Evolutionary conservation across 1,140 invertebrate genomes (phyloP), one percentile per base, ranked within the genome.

Genomic region (Cherax quadricarinatus): DNA sequence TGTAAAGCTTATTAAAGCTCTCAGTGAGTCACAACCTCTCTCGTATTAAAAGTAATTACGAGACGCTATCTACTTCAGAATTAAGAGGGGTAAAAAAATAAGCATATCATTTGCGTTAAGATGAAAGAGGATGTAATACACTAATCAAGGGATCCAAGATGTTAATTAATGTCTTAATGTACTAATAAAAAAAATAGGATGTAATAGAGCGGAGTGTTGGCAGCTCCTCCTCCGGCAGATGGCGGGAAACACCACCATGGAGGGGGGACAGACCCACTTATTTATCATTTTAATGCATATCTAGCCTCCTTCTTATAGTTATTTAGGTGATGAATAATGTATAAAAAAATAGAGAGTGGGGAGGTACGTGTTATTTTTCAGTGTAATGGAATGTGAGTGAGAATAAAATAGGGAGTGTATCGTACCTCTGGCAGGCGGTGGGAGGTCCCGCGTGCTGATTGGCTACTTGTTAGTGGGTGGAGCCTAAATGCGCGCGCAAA

Each of bases 401-500:
- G 30, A 75, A 75, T 75, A 30, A 9, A 57, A 14, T 14, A 57
- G 14, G 53, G 70, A 75, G 3, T 30, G 12, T 30, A 0, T 75
- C 0, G 78, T 21, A 70, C 4, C 60, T 7, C n/a, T n/a, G 60
- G 21, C 6, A 30, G 16, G 60, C 49, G n/a, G 70, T 60, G 24
- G 41, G 66, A 41, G 41, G 9, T 18, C 80, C 30, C 16, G 57
- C 48, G n/a, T 18, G 48, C 80, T 62, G 81, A 79, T 86, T 80
- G 90, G 57, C 48, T 21, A 14, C 18, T 24, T 41, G 12, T 5
- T 4, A 18, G 78, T 81, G 78, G 90, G 90, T 41, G 84, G 73
- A 60, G 90, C 62, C 57, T n/a, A 7, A 24, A 30, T 10, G n/a
- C 51, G 83, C 84, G 90, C 90, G 90, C 89, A 57, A 60, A 84